A percentile compares a stretch with the other conserved stretches of the same genome.
Conservation (phyloP, 2,797 vertebrate genomes). For the Fringilla coelebs region DNA sequence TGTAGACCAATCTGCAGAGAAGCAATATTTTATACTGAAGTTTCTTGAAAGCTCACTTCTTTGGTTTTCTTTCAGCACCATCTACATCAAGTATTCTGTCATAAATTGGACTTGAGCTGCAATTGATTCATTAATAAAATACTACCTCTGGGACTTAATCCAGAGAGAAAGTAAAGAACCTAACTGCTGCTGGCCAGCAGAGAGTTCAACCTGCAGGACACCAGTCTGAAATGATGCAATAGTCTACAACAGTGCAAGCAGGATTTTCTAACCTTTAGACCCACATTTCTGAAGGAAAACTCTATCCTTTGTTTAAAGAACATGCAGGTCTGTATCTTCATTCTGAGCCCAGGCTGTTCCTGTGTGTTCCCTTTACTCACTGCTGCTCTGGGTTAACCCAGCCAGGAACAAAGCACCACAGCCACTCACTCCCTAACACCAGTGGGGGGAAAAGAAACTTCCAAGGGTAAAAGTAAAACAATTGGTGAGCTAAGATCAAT, state of each 20-base stretch:
- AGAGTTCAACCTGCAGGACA: not conserved
- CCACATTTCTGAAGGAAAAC: not conserved
- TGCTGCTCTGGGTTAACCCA: not conserved
- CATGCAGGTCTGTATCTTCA: not conserved
- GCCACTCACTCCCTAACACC: not conserved
- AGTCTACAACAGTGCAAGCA: not conserved
- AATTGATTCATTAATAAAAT: not conserved
- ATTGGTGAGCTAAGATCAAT: not conserved
- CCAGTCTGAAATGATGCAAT: not conserved
- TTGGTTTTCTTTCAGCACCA: not conserved
- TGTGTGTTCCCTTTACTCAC: not conserved
- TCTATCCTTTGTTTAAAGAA: not conserved
- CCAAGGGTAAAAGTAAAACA: not conserved
- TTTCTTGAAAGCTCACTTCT: not conserved
- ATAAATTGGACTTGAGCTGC: not conserved
- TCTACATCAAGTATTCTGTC: not conserved
- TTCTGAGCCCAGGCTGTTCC: not conserved
- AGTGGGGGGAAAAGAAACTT: not conserved
- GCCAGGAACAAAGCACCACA: not conserved
- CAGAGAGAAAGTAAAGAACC: not conserved
- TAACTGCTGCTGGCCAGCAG: not conserved
- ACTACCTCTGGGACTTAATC: not conserved
- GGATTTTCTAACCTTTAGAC: not conserved
- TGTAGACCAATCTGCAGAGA: not conserved
- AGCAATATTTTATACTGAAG: not conserved